Percentiles rank a stretch among this genome's conserved stretches.
These are phyloP conservation scores for Drosophila borealis DNA, from an alignment of 2,888 invertebrate species.

Conservation along the genomic window DNA sequence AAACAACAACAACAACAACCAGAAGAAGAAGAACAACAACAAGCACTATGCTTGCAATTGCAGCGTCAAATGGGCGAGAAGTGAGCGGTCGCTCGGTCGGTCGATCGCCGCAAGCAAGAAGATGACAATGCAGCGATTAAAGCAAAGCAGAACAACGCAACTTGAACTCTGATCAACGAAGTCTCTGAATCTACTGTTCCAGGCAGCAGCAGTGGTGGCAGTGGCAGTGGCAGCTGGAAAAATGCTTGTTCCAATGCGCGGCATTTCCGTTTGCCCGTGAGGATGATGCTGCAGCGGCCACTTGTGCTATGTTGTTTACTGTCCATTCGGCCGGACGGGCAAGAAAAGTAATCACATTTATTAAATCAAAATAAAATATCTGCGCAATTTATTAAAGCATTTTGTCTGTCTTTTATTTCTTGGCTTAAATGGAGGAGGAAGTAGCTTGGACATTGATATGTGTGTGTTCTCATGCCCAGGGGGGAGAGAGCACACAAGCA, in stretches of 20 bases:
- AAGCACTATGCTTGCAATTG: constrained; percentile 39
- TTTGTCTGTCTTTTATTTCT: constrained; percentile 39
- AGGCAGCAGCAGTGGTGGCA: constrained; percentile 5
- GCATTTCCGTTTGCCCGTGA: constrained; percentile 68
- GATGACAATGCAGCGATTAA: constrained; percentile 78
- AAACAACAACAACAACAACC: constrained; percentile 34
- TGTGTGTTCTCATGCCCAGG: neutral
- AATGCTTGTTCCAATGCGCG: constrained; percentile 71
- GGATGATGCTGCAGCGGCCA: constrained; percentile 51
- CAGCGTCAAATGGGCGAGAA: constrained; percentile 16
- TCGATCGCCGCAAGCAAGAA: constrained; percentile 50
- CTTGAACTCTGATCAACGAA: constrained; percentile 66
- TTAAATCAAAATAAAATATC: constrained; percentile 71
- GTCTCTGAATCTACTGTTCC: constrained; percentile 29
- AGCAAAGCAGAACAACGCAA: constrained; percentile 73
- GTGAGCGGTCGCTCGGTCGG: constrained; percentile 12
- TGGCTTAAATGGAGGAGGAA: constrained; percentile 18
- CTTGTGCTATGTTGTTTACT: constrained; percentile 11
- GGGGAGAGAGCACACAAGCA: neutral
- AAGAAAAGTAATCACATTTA: constrained; percentile 62
- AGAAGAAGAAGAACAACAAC: constrained; percentile 45
- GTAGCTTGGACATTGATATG: constrained; percentile 6
- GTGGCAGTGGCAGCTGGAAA: constrained; percentile 63
- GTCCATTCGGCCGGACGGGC: constrained; percentile 19
- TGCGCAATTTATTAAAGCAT: constrained; percentile 49